A percentile compares a stretch with the other conserved stretches of the same genome.
Evolutionary conservation across 2,888 invertebrate genomes (phyloP).

Genomic region (Hyppa rectilinea): DNA sequence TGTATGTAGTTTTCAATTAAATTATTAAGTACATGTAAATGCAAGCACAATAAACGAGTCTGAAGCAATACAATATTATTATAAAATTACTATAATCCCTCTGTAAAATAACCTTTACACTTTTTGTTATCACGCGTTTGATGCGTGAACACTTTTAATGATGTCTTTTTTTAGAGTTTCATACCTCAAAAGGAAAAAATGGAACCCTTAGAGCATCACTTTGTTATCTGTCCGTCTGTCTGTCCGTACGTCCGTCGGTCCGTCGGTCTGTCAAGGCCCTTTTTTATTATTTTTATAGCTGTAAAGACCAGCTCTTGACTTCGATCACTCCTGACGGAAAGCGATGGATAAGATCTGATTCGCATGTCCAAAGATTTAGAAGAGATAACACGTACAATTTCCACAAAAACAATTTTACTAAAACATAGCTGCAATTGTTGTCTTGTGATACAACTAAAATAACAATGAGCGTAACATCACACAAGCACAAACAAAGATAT

Average conservation of each 20-base stretch:
- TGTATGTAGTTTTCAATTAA: neutral
- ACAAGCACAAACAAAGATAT: slow-evolving; percentile 23
- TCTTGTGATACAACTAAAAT: neutral
- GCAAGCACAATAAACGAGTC: neutral
- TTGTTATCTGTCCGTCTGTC: too few relatives aligned
- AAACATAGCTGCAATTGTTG: neutral
- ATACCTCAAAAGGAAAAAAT: too few relatives aligned
- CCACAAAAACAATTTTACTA: neutral
- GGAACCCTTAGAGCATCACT: too few relatives aligned
- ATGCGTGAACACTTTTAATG: too few relatives aligned
- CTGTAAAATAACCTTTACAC: neutral
- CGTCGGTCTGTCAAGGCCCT: too few relatives aligned
- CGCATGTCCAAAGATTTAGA: neutral
- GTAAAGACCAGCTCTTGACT: too few relatives aligned
- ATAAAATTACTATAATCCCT: neutral
- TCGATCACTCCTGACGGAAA: too few relatives aligned
- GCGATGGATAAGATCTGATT: too few relatives aligned
- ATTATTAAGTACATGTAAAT: neutral
- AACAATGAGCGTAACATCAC: slow-evolving; percentile 30
- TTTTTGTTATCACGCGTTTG: too few relatives aligned
- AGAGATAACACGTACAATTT: neutral
- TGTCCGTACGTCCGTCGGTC: too few relatives aligned
- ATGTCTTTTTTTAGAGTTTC: too few relatives aligned
- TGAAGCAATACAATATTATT: neutral
- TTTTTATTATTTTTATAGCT: too few relatives aligned